A percentile compares a stretch with the other conserved stretches of the same genome.
Evolutionary conservation across 2,113 vertebrate species (phyloP).

Genomic region (Phylloscopus trochiloides): DNA sequence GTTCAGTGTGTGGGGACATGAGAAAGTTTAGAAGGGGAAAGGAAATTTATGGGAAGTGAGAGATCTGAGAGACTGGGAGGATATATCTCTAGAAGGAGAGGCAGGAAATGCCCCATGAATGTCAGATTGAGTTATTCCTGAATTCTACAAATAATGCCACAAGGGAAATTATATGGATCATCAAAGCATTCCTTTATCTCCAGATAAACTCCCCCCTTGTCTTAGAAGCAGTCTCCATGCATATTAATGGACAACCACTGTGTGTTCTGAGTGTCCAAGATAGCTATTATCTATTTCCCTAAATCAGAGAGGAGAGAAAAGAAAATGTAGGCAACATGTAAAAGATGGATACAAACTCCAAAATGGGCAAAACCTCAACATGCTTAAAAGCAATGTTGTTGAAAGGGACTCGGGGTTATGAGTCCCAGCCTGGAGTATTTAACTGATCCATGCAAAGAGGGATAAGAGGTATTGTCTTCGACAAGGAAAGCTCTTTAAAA

Average conservation of each 20-base stretch:
- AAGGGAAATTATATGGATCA: conserved; percentile 17
- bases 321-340: neutral
- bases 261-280: neutral
- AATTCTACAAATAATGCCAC: conserved; percentile 31
- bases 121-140: conserved; percentile 51
- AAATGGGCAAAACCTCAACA: neutral
- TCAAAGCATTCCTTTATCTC: conserved; percentile 41
- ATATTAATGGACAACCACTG: neutral
- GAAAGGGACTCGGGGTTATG: neutral
- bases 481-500: neutral
- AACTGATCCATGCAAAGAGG: neutral
- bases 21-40: neutral
- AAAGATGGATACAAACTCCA: neutral
- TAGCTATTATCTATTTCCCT: neutral
- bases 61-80: neutral
- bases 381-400: neutral
- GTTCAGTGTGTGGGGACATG: neutral
- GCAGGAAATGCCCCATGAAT: conserved; percentile 51
- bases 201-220: conserved; percentile 7
- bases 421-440: neutral
- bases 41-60: neutral
- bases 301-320: neutral
- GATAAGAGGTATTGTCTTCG: neutral
- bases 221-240: neutral
- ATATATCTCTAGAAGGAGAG: neutral